Base-by-base conservation (phyloP, 2,113 vertebrate species). In the Dissostichus mawsoni region DNA sequence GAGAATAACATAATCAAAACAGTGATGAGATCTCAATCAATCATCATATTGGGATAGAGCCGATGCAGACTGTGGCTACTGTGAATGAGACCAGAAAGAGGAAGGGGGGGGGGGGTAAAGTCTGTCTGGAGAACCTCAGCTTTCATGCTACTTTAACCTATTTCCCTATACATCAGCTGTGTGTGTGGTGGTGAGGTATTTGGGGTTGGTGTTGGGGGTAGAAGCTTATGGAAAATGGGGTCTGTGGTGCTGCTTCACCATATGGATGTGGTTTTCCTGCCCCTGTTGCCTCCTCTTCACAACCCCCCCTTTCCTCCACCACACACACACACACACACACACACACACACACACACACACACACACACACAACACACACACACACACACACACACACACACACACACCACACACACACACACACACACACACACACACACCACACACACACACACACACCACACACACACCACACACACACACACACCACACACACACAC, bases 231-330 rank as follows among this genome's bases (percentile, higher is more conserved):
- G 89, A 93, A 94, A 93, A 91, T 85, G 76, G 82, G 80, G 76
- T 89, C 78, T 76, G 70, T 81, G 75, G 84, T 86, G 80, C 64
- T 76, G 83, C 66, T 89, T 67, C 74, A 74, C 87, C 93, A 94
- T 91, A 93, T 94, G 92, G 91, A 89, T 89, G 87, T 88, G 86
- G 90, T 93, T 94, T 92, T 85, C 89, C 84, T 82, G 80, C 61
- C 66, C 69, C 73, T 61, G 70, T 78, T 83, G 74, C 67, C 76
- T 71, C 50, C 72, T 69, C 56, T 68, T 79, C 73, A 52, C 68
- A 66, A 1, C 56, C 59, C 14, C 50, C 83, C 12, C 13, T 4
- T 41, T 41, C 4, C 36, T 2, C 53, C 52, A 52, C 48, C 72
- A n/a, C 47, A 69, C 29, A 70, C 83, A 84, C 74, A 86, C 73